A percentile compares a stretch with the other conserved stretches of the same genome.
These are phyloP conservation scores for Brachymystax lenok DNA, from an alignment of 2,797 vertebrate species.

Conservation along the genomic window DNA sequence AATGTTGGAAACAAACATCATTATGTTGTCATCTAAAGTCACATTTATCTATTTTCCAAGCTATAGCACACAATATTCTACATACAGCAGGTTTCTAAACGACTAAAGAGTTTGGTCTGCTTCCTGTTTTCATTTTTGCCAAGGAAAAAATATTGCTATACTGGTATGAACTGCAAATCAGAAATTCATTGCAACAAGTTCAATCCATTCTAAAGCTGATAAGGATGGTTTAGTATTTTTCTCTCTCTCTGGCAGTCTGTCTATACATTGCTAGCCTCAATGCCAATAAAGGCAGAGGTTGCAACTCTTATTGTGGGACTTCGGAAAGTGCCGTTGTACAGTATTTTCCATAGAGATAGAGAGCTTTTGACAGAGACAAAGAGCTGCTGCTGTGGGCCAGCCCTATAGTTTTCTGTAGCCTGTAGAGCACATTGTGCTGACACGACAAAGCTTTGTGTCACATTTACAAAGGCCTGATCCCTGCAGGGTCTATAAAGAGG, in stretches of 20 bases:
- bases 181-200: neutral
- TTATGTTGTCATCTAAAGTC: too few relatives aligned
- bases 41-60: too few relatives aligned
- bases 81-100: too few relatives aligned
- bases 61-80: too few relatives aligned
- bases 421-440: slow-evolving; percentile 74
- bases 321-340: slow-evolving; percentile 68
- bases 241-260: neutral
- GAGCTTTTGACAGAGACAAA: slow-evolving; percentile 69
- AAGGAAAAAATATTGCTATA: too few relatives aligned
- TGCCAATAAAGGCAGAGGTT: slow-evolving; percentile 69
- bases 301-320: slow-evolving; percentile 67
- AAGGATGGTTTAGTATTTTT: neutral
- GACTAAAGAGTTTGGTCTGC: too few relatives aligned
- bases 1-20: too few relatives aligned
- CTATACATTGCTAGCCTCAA: slow-evolving; percentile 38
- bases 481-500: slow-evolving; percentile 75
- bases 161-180: neutral
- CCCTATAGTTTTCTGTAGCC: slow-evolving; percentile 60
- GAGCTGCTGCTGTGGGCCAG: slow-evolving; percentile 50
- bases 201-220: slow-evolving; percentile 5
- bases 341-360: slow-evolving; percentile 64
- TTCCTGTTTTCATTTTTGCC: too few relatives aligned
- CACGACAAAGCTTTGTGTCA: slow-evolving; percentile 65
- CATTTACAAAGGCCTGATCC: slow-evolving; percentile 70